Evolutionary conservation across 1,140 invertebrate genomes (phyloP), one percentile per base, ranked within the genome.

Genomic region (Brachionus koreanus): DNA sequence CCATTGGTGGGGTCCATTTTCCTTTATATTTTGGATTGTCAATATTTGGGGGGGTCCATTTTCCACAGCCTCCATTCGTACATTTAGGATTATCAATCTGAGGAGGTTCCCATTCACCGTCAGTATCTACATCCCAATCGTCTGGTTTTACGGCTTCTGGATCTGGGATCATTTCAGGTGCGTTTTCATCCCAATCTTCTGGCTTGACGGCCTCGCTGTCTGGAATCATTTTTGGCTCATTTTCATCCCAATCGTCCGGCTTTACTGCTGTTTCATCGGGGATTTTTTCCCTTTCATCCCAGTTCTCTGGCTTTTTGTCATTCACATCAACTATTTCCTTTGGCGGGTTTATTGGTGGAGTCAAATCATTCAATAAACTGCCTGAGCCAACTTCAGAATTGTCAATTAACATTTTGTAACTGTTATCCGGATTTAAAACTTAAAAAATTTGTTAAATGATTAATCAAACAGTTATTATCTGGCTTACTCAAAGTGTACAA

Each of bases 71-170:
- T 4, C 92, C 93, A 83, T 92, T 90, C 84, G 90, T 90, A 87
- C 96, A 98, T 16, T 91, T 91, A 0, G 96, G 95, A 90, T 99
- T 85, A 89, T 88, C 86, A 39, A 98, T 92, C 75, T 96, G 89
- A 0, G 96, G 94, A 16, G 97, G 92, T 89, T 99, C 97, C 96
- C 97, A 99, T 88, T 95, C 93, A 0, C 97, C 97, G 90, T 99
- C 97, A 92, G 98, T 98, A 84, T 97, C 95, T 67, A 93, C 91
- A 89, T 99, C 97, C 97, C 97, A 98, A 87, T 98, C 96, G 0
- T 91, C 91, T 0, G 96, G 97, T 89, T 95, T 96, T 42, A 91
- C 88, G 6, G 95, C 93, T 61, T 92, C 91, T 0, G 94, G 92
- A 89, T 98, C 96, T 84, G 95, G 92, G 83, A 98, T 93, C 87